Base-by-base conservation (phyloP, 2,113 vertebrate species). In the Notiomystis cincta region DNA sequence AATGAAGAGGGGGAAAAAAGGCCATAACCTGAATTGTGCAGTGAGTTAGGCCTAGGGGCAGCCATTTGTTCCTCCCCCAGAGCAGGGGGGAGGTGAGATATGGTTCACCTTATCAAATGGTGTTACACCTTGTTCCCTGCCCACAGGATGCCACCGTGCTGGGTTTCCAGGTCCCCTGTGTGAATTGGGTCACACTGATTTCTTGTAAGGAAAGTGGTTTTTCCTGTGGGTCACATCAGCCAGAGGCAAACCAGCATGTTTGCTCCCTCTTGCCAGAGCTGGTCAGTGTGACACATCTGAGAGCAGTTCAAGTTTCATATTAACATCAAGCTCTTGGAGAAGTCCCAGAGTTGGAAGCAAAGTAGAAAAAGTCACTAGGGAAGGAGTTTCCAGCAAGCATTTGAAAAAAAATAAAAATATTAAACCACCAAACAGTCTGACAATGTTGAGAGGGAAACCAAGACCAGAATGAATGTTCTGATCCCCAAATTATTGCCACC, bases 1-100 rank as follows among this genome's bases (percentile, higher is more conserved):
- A 17, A 7, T 30, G 56, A 56, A 66, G n/a, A 9, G 25, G 33
- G 45, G 1, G 2, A 7, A 15, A 40, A 62, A 87, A 95, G 67
- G 89, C 64, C 64, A 31, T 83, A 83, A 90, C 30, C 51, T 70
- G 66, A 73, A 66, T 19, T 80, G 54, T 73, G 80, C 92, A 83
- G 75, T 69, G 27, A 80, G 8, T 17, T 33, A 65, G 58, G 71
- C 53, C 54, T 54, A 8, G 61, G 80, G 62, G 58, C 82, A 90
- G 78, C 37, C 1, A 2, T 15, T 10, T 75, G 21, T 56, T 40
- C 40, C 40, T 13, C 16, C 6, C 6, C 0, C 7, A 1, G 24
- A 87, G 83, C 62, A 37, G 54, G 1, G 15, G 30, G 31, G 30
- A 76, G 53, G 15, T 16, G 37, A 51, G 22, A 17, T 15, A 33